Conservation (phyloP, 1,140 invertebrate species). For the Zelostemma sp. region DNA sequence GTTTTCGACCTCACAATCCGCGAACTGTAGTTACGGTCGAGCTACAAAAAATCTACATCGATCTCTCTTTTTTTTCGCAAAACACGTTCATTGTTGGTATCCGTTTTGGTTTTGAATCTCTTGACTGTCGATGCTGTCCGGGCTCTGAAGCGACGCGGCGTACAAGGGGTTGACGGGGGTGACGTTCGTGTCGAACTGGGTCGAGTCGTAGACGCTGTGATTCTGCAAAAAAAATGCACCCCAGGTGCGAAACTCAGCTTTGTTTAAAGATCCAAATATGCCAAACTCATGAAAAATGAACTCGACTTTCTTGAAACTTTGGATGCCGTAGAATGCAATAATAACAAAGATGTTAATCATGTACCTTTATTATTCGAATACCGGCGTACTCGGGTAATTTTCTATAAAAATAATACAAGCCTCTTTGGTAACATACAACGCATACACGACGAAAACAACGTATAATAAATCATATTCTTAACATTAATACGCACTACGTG, state of each 20-base stretch:
- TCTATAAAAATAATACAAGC: constrained; percentile 2
- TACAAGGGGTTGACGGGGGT: constrained; percentile 80
- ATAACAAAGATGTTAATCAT: not conserved
- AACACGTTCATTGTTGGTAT: constrained; percentile 63
- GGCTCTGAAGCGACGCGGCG: constrained; percentile 80
- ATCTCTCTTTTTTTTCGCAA: constrained; percentile 19
- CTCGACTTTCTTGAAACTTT: not conserved
- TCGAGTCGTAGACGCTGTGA: constrained; percentile 84
- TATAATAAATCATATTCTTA: constrained; percentile 2
- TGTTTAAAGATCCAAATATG: constrained; percentile 12
- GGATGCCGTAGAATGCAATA: not conserved
- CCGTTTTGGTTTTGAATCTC: constrained; percentile 64
- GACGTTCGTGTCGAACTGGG: constrained; percentile 78
- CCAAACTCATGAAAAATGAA: constrained; percentile 17
- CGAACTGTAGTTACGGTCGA: no score
- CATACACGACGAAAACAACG: not conserved
- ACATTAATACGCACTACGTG: not conserved
- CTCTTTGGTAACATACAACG: constrained; percentile 1
- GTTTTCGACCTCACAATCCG: no score
- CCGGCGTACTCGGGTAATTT: not conserved
- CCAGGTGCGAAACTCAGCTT: constrained; percentile 31
- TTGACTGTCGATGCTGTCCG: constrained; percentile 77
- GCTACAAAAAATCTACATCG: constrained; percentile 7
- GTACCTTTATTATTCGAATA: not conserved
- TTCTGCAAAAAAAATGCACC: constrained; percentile 74